Evolutionary conservation across 2,888 invertebrate genomes (phyloP), one percentile per base, ranked within the genome.

Genomic region (Hypomecis punctinalis): DNA sequence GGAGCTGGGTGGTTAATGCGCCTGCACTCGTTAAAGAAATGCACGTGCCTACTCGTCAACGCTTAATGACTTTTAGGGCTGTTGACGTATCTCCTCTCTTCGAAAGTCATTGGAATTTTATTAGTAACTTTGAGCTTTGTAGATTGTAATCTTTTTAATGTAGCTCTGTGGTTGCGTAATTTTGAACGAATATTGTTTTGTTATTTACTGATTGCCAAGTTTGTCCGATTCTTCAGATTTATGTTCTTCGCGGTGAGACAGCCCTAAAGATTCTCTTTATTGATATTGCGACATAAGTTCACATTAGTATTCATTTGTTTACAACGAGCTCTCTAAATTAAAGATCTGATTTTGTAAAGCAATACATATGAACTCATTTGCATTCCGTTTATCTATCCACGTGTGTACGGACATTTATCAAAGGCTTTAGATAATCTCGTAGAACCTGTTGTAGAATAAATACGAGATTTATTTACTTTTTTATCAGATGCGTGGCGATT

Each of bases 301-400:
- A 64, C 77, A 82, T 81, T 81, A 80, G 81, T 82, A 79, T 78
- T 75, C 81, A 86, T 86, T 86, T 85, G 84, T 87, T 84, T 78
- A 84, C 80, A 78, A 76, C 76, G 73, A 76, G 79, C 80, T 83
- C 77, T 80, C 60, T 67, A 70, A 66, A 70, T 83, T 76, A 77
- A 77, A 85, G 77, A 87, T 85, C 84, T 80, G 79, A 84, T 86
- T 81, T 79, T 78, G 69, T 76, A 75, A 76, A 71, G 72, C 71
- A 73, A 76, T 74, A 69, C 72, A 73, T 76, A 77, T 76, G 75
- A 70, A 66, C 68, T 79, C 77, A 77, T 83, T 83, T 79, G 78
- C 76, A 80, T 81, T 68, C 72, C 68, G 72, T 76, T 71, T 74
- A 76, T 72, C 78, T 76, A 76, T 77, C 77, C 74, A 76, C 72